Evolutionary conservation across 2,113 vertebrate species (phyloP).

Genomic region (Opisthocomus hoazin): DNA sequence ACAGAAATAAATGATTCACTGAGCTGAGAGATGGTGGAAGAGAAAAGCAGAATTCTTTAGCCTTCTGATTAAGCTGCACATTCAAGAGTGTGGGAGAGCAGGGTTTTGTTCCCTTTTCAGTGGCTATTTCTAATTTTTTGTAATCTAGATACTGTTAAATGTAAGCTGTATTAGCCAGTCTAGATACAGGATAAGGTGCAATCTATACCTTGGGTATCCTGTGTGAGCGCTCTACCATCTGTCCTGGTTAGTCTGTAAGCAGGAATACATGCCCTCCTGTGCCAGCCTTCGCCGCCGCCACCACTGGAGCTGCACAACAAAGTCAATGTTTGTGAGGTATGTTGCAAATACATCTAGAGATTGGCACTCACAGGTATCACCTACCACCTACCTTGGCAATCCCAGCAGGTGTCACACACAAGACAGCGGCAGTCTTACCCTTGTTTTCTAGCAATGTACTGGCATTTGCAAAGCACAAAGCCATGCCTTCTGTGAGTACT

Average conservation of each 20-base stretch:
- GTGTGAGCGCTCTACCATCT: neutral
- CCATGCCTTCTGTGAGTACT: neutral
- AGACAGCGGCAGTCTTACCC: neutral
- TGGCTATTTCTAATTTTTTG: neutral
- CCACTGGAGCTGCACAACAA: neutral
- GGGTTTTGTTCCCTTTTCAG: neutral
- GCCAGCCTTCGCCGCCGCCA: neutral
- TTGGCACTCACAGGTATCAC: too few species aligned
- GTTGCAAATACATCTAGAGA: neutral
- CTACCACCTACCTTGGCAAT: too few species aligned
- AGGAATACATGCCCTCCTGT: neutral
- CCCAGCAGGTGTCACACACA: neutral
- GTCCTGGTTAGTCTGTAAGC: neutral
- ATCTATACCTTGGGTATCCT: neutral
- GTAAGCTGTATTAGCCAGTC: neutral
- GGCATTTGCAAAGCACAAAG: neutral
- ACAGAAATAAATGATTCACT: neutral
- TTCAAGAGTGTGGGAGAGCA: neutral
- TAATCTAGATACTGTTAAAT: neutral
- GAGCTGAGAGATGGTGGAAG: neutral
- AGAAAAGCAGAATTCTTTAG: neutral
- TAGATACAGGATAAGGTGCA: neutral
- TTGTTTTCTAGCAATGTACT: neutral
- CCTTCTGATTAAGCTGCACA: neutral
- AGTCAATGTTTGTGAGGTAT: neutral